phyloP scores from a whole-genome alignment of 2,797 vertebrate species.

The Melanotaenia pygmaea region DNA sequence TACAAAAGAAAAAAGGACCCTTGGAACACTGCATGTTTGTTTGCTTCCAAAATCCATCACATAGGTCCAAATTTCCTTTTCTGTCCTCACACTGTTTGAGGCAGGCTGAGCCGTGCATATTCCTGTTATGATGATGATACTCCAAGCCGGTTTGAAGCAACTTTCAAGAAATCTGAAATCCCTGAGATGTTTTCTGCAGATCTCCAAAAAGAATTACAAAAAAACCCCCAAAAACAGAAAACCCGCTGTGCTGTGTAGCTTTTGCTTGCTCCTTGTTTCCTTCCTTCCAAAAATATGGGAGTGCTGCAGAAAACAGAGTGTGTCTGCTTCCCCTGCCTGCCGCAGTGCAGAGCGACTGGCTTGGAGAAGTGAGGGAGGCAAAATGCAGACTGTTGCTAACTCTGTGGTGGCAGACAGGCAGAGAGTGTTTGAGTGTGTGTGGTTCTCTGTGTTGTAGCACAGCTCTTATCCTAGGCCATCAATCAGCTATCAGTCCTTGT shows the following conservation, averaged over 20 bases:
- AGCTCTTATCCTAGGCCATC: constrained; percentile 87
- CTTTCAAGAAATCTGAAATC: constrained; percentile 62
- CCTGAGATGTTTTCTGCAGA: constrained; percentile 35
- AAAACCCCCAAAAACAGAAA: constrained; percentile 34
- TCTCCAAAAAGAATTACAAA: constrained; percentile 46
- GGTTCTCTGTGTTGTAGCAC: constrained; percentile 81
- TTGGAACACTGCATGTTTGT: constrained; percentile 48
- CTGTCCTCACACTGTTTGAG: constrained; percentile 73
- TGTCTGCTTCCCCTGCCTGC: constrained; percentile 78
- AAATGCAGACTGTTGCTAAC: constrained; percentile 82
- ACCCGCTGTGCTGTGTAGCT: constrained; percentile 51
- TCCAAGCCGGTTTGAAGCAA: constrained; percentile 62
- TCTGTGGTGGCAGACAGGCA: constrained; percentile 81
- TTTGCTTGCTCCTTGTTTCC: constrained; percentile 76
- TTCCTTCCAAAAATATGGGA: constrained; percentile 74
- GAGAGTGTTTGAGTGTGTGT: constrained; percentile 71
- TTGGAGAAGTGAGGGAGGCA: constrained; percentile 79
- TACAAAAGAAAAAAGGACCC: constrained; percentile 34
- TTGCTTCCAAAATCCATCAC: constrained; percentile 79
- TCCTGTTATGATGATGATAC: constrained; percentile 60
- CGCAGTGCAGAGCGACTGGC: constrained; percentile 82
- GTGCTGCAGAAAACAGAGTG: constrained; percentile 70
- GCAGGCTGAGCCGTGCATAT: constrained; percentile 51
- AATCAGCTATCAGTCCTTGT: constrained; percentile 85
- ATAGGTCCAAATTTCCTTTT: constrained; percentile 80